Evolutionary conservation across 1,140 invertebrate species (phyloP), one percentile per base, ranked within the genome.

Genomic region (Monochamus saltuarius): DNA sequence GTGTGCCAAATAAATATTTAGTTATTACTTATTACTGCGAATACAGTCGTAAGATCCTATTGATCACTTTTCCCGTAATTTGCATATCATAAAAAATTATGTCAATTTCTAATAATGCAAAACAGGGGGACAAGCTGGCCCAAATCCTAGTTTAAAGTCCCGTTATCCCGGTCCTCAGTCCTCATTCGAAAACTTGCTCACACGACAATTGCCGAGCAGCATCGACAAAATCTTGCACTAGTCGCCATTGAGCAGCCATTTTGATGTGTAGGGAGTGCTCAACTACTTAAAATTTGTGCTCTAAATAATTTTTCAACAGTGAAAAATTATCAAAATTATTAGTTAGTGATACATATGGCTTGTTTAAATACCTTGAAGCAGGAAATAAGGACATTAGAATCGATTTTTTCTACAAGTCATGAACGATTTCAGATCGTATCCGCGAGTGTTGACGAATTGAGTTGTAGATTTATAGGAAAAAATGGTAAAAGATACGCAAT

Each of bases 401-500:
- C 89, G 78, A 87, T 93, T 73, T 98, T 98, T 83, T 89, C 93
- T 53, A 95, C 94, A 84, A 89, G 87, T 78, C 95, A 98, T 87
- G 92, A 97, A 80, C 85, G 94, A 76, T 98, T 98, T 89, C 94
- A 95, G 85, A 92, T 97, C 80, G 87, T 95, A 79, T 90, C 92
- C 75, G 95, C 96, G 71, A 96, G 94, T 85, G 94, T 99, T 71
- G 96, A 99, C 81, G 97, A 99, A 83, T 84, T 99, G 70, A 92
- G 91, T 73, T 98, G 95, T 85, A 89, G 91, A 79, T 99, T 99
- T 83, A 88, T 98, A 80, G 90, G 90, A 75, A 90, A 87, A 82
- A 92, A 89, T 84, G 94, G 93, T 72, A 94, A 95, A 80, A 91
- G 92, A 82, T 95, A 95, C 78, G 92, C 94, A 78, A 97, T 98